Evolutionary conservation across 2,113 vertebrate genomes (phyloP).

Genomic region (Limnothrissa miodon): DNA sequence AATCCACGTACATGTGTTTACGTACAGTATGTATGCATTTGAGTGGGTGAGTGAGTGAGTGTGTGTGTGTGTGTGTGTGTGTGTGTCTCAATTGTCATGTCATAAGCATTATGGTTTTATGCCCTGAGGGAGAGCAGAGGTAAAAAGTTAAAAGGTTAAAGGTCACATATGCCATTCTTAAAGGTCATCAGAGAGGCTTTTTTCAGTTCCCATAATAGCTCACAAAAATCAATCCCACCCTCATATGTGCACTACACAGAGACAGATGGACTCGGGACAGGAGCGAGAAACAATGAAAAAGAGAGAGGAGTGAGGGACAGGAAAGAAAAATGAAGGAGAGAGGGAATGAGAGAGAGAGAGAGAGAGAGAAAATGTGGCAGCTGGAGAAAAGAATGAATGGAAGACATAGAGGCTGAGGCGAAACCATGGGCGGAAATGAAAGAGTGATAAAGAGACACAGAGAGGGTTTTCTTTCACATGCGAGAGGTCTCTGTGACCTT

Average conservation of each 20-base stretch:
- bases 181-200: constrained; percentile 18
- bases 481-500: not conserved
- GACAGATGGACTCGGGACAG: not conserved
- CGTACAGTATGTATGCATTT: no score
- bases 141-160: not conserved
- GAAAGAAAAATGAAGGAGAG: not conserved
- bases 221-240: not conserved
- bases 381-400: not conserved
- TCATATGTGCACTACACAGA: not conserved
- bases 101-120: not conserved
- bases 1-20: no score
- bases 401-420: not conserved
- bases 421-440: not conserved
- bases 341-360: not conserved
- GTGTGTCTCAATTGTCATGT: not conserved
- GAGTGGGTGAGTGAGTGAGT: not conserved
- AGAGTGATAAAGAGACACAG: not conserved
- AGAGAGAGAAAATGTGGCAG: not conserved
- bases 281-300: not conserved
- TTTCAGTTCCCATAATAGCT: not conserved
- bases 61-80: not conserved
- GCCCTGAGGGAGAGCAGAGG: not conserved
- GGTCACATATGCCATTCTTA: not conserved
- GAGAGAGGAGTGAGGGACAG: not conserved
- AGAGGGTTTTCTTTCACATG: not conserved